These are phyloP conservation scores for Drosophila setosimentum DNA, from an alignment of 2,888 invertebrate genomes.

Conservation along the genomic window DNA sequence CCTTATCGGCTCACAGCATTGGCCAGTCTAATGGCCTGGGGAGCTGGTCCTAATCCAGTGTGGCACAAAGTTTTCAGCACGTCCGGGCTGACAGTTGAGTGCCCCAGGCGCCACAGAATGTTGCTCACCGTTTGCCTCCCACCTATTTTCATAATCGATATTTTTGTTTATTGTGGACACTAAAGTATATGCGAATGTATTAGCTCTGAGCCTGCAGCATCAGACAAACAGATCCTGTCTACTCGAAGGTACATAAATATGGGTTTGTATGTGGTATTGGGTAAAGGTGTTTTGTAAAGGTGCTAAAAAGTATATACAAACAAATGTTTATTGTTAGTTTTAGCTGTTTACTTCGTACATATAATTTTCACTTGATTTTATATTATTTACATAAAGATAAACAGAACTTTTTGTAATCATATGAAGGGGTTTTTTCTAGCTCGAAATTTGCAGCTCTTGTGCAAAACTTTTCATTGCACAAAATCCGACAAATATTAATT, in stretches of 20 bases:
- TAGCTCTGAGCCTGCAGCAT: conserved; percentile 8
- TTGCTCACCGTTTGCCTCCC: conserved; percentile 14
- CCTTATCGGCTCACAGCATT: conserved; percentile 50
- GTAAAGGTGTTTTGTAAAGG: neutral
- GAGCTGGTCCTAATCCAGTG: conserved; percentile 38
- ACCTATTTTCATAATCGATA: conserved; percentile 60
- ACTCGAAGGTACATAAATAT: neutral
- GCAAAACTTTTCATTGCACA: neutral
- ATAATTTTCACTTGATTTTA: neutral
- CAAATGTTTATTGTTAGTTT: neutral
- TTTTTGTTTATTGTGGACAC: conserved; percentile 70
- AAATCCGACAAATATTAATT: neutral
- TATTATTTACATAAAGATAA: neutral
- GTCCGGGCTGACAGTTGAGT: conserved; percentile 66
- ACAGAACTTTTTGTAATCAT: neutral
- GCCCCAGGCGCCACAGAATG: conserved; percentile 51
- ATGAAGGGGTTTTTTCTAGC: accelerated
- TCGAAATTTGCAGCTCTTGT: neutral
- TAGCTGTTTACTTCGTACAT: neutral
- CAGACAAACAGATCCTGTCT: conserved; percentile 1
- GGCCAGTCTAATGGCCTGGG: conserved; percentile 56
- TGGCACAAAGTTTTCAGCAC: conserved; percentile 61
- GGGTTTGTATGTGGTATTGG: too few relatives aligned
- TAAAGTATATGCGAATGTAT: conserved; percentile 39
- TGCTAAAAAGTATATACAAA: neutral